Evolutionary conservation across 2,888 invertebrate species (phyloP).

Genomic region (Temnothorax rugatulus): DNA sequence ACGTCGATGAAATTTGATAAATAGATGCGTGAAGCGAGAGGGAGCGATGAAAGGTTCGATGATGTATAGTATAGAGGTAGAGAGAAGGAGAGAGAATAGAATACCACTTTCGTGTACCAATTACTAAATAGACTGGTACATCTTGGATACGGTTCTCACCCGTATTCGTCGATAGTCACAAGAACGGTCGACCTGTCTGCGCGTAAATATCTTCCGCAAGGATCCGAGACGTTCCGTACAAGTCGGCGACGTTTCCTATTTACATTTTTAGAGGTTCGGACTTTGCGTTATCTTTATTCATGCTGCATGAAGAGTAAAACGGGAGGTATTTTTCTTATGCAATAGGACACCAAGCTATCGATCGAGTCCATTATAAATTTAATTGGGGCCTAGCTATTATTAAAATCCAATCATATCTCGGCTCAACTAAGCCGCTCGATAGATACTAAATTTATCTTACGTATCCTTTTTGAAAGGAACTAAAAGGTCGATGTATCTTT

Average conservation of each 20-base stretch:
- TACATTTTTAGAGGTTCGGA: not conserved
- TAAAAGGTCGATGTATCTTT: not conserved
- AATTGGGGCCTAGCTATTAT: not conserved
- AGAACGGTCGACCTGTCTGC: constrained; percentile 15
- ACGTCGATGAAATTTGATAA: constrained; percentile 12
- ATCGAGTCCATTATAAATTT: not conserved
- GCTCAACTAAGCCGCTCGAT: not conserved
- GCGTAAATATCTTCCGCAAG: constrained; percentile 15
- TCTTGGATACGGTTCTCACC: constrained; percentile 33
- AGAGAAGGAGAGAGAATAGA: constrained; percentile 57
- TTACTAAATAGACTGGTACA: constrained; percentile 78
- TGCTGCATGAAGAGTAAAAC: not conserved
- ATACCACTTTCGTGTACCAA: constrained; percentile 72
- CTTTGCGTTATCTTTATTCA: no score
- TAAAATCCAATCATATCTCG: not conserved
- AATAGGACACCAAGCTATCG: not conserved
- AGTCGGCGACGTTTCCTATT: not conserved
- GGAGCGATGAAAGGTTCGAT: constrained; percentile 17
- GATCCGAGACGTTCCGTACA: not conserved
- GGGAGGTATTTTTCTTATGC: not conserved
- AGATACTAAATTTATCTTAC: not conserved
- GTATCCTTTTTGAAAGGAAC: not conserved
- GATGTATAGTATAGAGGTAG: constrained; percentile 49
- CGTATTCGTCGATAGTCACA: constrained; percentile 51
- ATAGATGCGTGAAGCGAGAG: constrained; percentile 26